These are phyloP conservation scores for Halisarca cf. caerulea DNA, from an alignment of 37 sponge, comb jelly and placozoan species.

Conservation along the genomic window DNA sequence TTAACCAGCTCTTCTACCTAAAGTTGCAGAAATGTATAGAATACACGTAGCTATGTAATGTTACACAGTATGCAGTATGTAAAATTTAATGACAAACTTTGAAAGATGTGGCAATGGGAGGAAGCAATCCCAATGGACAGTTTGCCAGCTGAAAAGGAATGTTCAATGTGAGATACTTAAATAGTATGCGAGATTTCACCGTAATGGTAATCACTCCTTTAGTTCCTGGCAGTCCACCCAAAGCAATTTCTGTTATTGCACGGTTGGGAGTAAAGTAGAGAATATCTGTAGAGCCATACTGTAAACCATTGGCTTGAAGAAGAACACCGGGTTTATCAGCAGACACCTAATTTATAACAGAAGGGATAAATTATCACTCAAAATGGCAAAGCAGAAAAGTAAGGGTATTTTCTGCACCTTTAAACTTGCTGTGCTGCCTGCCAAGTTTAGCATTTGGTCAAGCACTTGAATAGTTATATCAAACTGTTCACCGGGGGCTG, in stretches of 20 bases:
- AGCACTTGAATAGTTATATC: constrained; percentile 71
- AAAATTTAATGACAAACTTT: no score
- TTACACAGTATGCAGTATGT: no score
- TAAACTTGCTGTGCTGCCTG: constrained; percentile 42
- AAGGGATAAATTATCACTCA: no score
- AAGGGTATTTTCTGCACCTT: constrained; percentile 1
- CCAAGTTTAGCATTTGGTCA: constrained; percentile 61
- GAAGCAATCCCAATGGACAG: constrained; percentile 68
- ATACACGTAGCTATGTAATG: no score
- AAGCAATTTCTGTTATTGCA: constrained; percentile 59
- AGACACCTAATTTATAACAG: background rate
- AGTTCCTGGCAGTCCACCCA: constrained; percentile 73
- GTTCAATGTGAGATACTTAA: constrained; percentile 32
- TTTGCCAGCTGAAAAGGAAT: constrained; percentile 72
- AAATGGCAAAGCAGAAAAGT: no score
- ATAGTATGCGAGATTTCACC: constrained; percentile 53
- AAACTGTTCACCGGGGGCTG: constrained; percentile 83
- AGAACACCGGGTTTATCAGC: background rate
- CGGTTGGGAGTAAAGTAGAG: constrained; percentile 72
- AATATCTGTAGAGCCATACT: background rate
- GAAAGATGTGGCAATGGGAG: background rate
- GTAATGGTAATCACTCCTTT: constrained; percentile 48
- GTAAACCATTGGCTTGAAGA: constrained; percentile 15
- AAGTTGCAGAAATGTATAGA: no score
- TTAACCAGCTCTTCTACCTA: no score